These are phyloP conservation scores for Metridium senile DNA, from an alignment of 92 coral and sea anemone species.

Conservation along the genomic window DNA sequence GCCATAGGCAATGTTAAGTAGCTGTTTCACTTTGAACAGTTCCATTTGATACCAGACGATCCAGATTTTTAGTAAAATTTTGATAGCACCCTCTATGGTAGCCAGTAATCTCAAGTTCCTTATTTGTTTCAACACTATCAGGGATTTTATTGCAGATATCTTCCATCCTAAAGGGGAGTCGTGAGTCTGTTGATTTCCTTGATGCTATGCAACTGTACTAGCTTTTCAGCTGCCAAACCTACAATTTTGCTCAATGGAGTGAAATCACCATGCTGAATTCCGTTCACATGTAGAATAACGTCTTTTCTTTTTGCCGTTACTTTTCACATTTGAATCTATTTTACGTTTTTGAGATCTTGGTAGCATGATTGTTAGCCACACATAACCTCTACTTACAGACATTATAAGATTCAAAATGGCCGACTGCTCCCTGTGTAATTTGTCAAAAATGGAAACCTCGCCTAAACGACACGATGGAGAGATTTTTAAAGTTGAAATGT, in stretches of 20 bases:
- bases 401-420: conserved; percentile 13
- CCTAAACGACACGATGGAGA: conserved; percentile 26
- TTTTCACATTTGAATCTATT: conserved; percentile 16
- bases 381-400: background rate
- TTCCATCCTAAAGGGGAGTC: conserved; percentile 62
- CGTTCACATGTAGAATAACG: conserved; percentile 47
- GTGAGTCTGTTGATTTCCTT: conserved; percentile 38
- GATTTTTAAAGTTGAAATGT: too few relatives aligned
- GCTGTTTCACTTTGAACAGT: too few relatives aligned
- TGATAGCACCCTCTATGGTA: conserved; percentile 60
- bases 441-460: background rate
- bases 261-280: conserved; percentile 39
- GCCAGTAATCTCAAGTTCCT: conserved; percentile 39
- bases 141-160: conserved; percentile 52
- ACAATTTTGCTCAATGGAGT: conserved; percentile 45
- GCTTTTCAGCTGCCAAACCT: conserved; percentile 52
- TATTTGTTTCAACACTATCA: conserved; percentile 25
- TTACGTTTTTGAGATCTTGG: conserved; percentile 39
- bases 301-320: background rate
- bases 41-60: conserved; percentile 33
- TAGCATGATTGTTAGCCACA: background rate
- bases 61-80: conserved; percentile 36
- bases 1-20: too few relatives aligned
- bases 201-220: conserved; percentile 38
- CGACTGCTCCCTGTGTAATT: conserved; percentile 8